phyloP scores from a whole-genome alignment of 2,113 vertebrate genomes.

The Bubalus kerabau region DNA sequence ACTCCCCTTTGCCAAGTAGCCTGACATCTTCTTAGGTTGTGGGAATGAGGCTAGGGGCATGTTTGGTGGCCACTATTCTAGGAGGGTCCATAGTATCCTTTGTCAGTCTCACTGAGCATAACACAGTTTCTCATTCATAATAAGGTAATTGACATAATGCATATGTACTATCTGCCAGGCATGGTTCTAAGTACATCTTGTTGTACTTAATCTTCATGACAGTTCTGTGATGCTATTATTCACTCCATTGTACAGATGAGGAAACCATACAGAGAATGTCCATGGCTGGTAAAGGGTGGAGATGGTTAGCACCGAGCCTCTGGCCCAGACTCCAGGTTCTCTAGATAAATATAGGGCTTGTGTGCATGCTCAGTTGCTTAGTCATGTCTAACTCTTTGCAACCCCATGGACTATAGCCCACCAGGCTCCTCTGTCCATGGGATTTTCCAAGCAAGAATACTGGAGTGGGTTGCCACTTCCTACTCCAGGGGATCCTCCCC shows the following conservation, averaged over 20 bases:
- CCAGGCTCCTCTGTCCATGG: neutral
- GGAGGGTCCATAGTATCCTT: neutral
- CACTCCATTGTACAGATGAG: neutral
- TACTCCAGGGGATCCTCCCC: neutral
- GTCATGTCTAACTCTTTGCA: neutral
- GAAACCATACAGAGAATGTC: neutral
- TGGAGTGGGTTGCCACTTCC: neutral
- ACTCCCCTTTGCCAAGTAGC: neutral
- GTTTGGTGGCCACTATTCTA: neutral
- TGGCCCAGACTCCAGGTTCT: neutral
- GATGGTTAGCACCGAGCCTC: neutral
- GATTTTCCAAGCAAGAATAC: neutral
- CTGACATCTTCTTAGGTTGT: neutral
- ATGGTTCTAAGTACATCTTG: neutral
- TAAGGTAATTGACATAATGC: no score
- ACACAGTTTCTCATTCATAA: neutral
- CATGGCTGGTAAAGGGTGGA: accelerated
- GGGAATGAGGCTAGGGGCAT: accelerated
- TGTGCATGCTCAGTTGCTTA: neutral
- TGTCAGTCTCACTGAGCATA: neutral
- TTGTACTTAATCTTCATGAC: neutral
- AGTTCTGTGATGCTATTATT: neutral
- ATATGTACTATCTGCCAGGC: accelerated
- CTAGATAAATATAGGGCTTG: neutral
- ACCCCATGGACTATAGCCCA: neutral